Percentiles rank a stretch among this genome's conserved stretches.
Conservation (phyloP, 2,797 vertebrate species). For the Threskiornis aethiopicus region DNA sequence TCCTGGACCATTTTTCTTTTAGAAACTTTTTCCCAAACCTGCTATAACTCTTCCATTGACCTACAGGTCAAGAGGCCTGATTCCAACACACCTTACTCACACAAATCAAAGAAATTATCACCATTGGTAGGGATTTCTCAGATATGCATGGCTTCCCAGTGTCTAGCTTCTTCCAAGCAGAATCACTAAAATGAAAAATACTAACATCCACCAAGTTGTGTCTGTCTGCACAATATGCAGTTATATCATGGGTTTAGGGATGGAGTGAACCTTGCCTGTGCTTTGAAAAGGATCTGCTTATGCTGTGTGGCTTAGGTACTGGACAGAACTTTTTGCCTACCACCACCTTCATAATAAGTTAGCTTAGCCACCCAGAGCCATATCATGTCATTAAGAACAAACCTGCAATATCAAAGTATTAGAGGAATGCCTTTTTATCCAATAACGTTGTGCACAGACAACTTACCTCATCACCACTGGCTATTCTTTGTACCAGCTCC, state of each 20-base stretch:
- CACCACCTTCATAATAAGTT: neutral
- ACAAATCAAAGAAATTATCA: neutral
- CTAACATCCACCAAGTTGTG: neutral
- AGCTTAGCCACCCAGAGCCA: neutral
- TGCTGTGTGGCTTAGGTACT: neutral
- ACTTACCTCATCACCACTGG: constrained; percentile 88
- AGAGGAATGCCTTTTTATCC: neutral
- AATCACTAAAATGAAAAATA: neutral
- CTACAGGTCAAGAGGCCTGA: neutral
- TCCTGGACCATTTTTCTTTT: neutral
- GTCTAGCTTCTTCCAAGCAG: neutral
- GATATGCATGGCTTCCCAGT: neutral
- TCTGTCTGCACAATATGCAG: neutral
- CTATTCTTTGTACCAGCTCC: constrained; percentile 86
- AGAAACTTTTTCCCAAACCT: neutral
- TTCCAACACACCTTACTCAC: neutral
- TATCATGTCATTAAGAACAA: neutral
- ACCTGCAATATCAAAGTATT: neutral
- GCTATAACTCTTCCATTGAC: neutral
- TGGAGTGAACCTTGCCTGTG: neutral
- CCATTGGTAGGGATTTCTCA: neutral
- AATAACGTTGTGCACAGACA: neutral
- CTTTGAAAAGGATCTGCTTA: neutral
- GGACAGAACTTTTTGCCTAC: neutral
- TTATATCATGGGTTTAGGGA: neutral